Base-by-base conservation (phyloP, 2,797 vertebrate species). In the Glyptemys insculpta region DNA sequence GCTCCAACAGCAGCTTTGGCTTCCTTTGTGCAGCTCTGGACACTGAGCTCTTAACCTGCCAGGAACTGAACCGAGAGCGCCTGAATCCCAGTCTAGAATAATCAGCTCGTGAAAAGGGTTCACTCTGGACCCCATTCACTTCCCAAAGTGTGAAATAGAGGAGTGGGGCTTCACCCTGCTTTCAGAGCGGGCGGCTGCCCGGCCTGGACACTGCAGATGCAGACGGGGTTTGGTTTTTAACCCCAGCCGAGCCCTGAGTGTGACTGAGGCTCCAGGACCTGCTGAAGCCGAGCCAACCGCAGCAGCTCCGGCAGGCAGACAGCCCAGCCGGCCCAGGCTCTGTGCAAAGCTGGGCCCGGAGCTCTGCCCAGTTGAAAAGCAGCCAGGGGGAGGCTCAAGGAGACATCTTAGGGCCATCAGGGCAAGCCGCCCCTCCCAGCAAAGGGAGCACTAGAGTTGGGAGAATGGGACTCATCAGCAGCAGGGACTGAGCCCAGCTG, bases 381-480 rank as follows among this genome's bases (percentile, higher is more conserved):
- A 81, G 85, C 54, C 15, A 29, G 54, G 10, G 65, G 56, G 65
- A 72, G 65, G n/a, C 10, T 10, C 65, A 23, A 21, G 47, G 68
- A 11, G 56, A 72, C 0, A 1, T 78, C 27, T 47, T 47, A 10
- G 44, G 29, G 44, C 12, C 25, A 29, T 6, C 62, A 18, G 12
- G 29, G 49, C 57, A 15, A 9, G 3, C 1, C 2, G 8, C 53
- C 9, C 0, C 6, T 47, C 80, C 65, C n/a, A 72, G 65, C 65
- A 72, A 41, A 19, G 62, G 9, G 62, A 21, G 18, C 18, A 15
- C 18, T n/a, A 68, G 0, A 25, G 50, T 11, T 62, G 18, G 82
- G 50, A 0, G 11, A 87, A 56, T 41, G 44, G 54, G 78, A 29
- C 0, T 0, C 1, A 23, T 14, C 31, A n/a, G 65, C 65, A 72